Conservation (phyloP, 2,797 vertebrate species). For the Phrynocephalus guinanensis region DNA sequence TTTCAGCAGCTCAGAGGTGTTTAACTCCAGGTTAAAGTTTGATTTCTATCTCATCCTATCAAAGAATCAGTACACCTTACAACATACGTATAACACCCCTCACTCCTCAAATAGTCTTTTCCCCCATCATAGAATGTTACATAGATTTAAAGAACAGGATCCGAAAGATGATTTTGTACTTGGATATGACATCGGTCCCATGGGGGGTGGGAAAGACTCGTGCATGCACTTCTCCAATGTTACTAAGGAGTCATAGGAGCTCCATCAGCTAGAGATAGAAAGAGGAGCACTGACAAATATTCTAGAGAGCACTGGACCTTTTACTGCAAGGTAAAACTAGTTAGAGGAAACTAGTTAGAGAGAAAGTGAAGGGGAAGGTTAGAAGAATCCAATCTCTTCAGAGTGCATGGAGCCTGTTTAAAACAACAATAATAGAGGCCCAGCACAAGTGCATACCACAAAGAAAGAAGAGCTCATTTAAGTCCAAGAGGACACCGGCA, state of each 20-base stretch:
- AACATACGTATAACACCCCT: background rate
- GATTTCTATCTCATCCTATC: background rate
- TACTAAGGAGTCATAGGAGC: background rate
- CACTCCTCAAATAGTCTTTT: background rate
- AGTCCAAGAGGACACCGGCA: too few relatives aligned
- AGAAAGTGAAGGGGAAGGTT: too few relatives aligned
- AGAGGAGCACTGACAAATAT: background rate
- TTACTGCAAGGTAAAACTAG: background rate
- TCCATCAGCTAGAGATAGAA: background rate
- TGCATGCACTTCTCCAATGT: too few relatives aligned
- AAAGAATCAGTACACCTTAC: background rate
- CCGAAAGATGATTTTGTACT: background rate
- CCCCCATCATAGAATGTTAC: background rate
- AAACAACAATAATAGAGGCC: too few relatives aligned
- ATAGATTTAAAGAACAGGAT: background rate
- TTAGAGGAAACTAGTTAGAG: too few relatives aligned
- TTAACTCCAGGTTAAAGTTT: background rate
- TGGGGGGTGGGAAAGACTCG: background rate
- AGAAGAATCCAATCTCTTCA: too few relatives aligned
- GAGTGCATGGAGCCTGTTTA: too few relatives aligned
- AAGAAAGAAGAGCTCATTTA: too few relatives aligned
- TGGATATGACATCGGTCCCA: background rate
- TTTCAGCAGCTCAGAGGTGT: too few relatives aligned
- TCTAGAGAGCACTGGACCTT: background rate
- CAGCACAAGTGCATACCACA: too few relatives aligned